Conservation (phyloP, 2,797 vertebrate species). For the Xyrichtys novacula region DNA sequence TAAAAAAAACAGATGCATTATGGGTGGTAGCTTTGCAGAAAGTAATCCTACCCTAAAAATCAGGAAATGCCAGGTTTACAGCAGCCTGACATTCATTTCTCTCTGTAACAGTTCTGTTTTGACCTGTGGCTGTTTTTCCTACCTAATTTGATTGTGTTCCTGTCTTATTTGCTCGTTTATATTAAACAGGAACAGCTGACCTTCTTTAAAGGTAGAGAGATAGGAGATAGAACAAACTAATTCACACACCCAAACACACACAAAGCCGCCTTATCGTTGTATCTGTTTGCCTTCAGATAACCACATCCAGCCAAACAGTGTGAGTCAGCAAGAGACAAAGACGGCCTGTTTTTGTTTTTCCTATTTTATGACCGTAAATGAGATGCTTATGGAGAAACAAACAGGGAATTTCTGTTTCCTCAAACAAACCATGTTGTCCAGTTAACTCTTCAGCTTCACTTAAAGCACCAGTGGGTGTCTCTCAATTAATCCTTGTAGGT, state of each 20-base stretch:
- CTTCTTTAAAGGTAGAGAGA: constrained; percentile 59
- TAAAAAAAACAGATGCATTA: neutral
- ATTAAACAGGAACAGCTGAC: constrained; percentile 45
- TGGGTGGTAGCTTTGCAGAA: neutral
- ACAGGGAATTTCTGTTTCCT: neutral
- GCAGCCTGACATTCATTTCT: too few relatives aligned
- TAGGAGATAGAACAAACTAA: constrained; percentile 36
- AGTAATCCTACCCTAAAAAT: neutral
- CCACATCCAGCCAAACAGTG: constrained; percentile 9
- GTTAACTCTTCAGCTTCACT: constrained; percentile 4
- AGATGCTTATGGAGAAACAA: neutral
- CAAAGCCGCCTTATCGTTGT: constrained; percentile 30
- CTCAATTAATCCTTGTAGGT: constrained; percentile 7
- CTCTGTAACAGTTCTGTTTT: neutral
- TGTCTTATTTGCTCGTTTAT: constrained; percentile 25
- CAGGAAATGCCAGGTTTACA: neutral
- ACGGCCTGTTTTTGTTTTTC: constrained; percentile 1
- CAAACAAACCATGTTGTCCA: neutral
- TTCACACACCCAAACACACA: neutral
- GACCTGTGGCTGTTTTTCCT: neutral
- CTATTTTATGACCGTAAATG: constrained; percentile 2
- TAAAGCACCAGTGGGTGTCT: constrained; percentile 3
- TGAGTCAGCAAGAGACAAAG: constrained; percentile 16
- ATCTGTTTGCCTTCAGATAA: constrained; percentile 50
- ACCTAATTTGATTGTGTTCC: neutral